These are phyloP conservation scores for Colossoma macropomum DNA, from an alignment of 2,113 vertebrate genomes.

Conservation along the genomic window DNA sequence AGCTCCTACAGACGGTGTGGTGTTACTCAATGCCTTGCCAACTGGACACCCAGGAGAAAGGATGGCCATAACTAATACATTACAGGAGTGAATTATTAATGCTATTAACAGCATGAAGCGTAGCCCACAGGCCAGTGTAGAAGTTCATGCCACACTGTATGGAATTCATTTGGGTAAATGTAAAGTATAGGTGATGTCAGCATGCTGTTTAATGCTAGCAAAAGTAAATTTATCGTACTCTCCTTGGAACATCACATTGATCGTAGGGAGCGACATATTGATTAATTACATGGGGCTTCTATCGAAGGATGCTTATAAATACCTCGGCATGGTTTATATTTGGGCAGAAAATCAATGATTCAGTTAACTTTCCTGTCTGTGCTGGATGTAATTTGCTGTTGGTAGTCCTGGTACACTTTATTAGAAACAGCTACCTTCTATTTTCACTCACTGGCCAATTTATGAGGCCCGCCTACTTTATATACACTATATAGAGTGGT, in stretches of 20 bases:
- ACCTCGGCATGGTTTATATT: not conserved
- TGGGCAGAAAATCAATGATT: not conserved
- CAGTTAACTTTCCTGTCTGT: not conserved
- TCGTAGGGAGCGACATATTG: not conserved
- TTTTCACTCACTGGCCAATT: not conserved
- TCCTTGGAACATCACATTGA: not conserved
- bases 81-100: conserved; percentile 37
- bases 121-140: too few relatives aligned
- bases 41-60: not conserved
- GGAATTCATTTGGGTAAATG: too few relatives aligned
- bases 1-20: not conserved
- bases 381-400: not conserved
- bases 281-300: not conserved
- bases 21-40: not conserved
- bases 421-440: not conserved
- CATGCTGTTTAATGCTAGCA: not conserved
- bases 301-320: not conserved
- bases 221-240: not conserved
- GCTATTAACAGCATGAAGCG: not conserved
- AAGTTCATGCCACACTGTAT: not conserved
- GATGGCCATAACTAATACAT: conserved; percentile 35
- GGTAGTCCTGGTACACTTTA: not conserved
- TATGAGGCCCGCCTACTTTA: too few relatives aligned
- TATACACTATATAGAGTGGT: too few relatives aligned
- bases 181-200: too few relatives aligned